These are phyloP conservation scores for Chaetophractus vellerosus DNA, from an alignment of 2,797 vertebrate species.

Conservation along the genomic window DNA sequence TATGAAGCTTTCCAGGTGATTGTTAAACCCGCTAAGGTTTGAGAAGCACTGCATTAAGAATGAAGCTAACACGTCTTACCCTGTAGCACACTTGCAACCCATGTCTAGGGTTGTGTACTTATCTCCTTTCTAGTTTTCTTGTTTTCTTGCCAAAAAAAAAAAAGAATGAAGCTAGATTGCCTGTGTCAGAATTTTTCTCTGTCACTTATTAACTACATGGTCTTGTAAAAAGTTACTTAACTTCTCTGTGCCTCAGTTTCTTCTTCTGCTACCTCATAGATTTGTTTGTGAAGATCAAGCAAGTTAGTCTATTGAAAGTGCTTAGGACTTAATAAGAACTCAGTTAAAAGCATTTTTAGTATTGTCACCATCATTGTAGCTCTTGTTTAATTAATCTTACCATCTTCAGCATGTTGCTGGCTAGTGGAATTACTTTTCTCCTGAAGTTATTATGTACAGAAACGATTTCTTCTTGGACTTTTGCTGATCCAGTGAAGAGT, in stretches of 20 bases:
- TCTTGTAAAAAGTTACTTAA: neutral
- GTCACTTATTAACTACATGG: neutral
- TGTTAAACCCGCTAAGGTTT: neutral
- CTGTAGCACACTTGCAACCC: too few relatives aligned
- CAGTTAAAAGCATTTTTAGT: neutral
- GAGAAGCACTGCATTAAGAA: neutral
- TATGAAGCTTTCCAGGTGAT: neutral
- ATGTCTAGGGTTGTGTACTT: too few relatives aligned
- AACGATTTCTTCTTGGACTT: conserved; percentile 83
- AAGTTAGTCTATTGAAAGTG: neutral
- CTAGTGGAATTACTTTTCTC: conserved; percentile 83
- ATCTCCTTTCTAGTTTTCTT: too few relatives aligned
- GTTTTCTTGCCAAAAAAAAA: too few relatives aligned
- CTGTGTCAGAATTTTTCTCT: neutral
- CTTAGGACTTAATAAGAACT: neutral
- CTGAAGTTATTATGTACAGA: conserved; percentile 84
- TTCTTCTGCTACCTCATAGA: neutral
- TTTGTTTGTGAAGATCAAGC: neutral
- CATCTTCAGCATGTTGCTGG: conserved; percentile 88
- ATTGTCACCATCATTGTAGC: neutral
- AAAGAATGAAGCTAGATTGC: neutral
- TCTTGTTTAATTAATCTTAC: conserved; percentile 76
- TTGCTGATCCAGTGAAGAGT: neutral
- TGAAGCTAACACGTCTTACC: too few relatives aligned
- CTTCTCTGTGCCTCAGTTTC: neutral